Conservation (phyloP, 2,888 invertebrate genomes). For the Tiliacea aurago region DNA sequence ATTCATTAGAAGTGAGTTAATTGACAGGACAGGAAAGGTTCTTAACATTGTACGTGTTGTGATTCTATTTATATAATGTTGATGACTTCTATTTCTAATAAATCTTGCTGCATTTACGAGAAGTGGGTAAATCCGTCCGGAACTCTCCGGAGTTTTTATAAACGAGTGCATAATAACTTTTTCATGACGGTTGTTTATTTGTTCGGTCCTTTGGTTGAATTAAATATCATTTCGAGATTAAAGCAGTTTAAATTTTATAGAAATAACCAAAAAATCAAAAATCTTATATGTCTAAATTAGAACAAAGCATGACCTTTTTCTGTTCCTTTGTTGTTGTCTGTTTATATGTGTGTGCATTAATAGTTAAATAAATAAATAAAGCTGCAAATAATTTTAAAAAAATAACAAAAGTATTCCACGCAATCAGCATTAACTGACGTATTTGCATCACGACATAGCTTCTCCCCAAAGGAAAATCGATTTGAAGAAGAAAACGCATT, state of each 20-base stretch:
- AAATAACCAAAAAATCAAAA: neutral
- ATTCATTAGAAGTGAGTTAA: slow-evolving; percentile 54
- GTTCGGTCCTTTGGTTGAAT: neutral
- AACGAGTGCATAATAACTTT: slow-evolving; percentile 42
- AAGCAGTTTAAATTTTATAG: neutral
- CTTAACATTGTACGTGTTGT: slow-evolving; percentile 53
- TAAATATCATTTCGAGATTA: neutral
- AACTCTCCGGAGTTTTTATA: slow-evolving; percentile 54
- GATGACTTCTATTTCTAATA: slow-evolving; percentile 63
- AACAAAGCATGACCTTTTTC: no score
- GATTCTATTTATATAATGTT: slow-evolving; percentile 57
- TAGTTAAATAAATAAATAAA: no score
- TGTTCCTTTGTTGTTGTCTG: no score
- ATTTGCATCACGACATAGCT: slow-evolving; percentile 10
- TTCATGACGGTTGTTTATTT: slow-evolving; percentile 39
- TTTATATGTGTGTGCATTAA: no score
- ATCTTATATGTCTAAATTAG: neutral
- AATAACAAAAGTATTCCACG: neutral
- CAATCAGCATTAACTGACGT: neutral
- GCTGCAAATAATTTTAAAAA: neutral
- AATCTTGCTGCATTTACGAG: slow-evolving; percentile 56
- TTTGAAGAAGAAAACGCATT: slow-evolving; percentile 40
- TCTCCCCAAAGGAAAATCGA: slow-evolving; percentile 35
- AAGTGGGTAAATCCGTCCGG: slow-evolving; percentile 66
- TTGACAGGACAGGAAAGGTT: slow-evolving; percentile 58